These are phyloP conservation scores for Liodrosophila aerea DNA, from an alignment of 2,888 invertebrate genomes.

Conservation along the genomic window DNA sequence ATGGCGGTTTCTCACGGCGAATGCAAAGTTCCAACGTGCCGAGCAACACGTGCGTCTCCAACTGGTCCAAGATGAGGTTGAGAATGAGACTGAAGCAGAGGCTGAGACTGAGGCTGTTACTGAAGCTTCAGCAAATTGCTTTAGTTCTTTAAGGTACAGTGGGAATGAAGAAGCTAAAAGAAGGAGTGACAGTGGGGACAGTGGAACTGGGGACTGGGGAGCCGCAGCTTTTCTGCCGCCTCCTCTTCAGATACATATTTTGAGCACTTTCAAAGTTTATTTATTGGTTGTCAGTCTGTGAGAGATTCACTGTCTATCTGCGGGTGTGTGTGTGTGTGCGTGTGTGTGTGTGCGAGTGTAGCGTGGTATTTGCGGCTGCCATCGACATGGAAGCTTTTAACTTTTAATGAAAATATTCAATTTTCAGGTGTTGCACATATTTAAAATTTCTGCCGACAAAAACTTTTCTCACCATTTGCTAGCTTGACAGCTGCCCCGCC, in stretches of 20 bases:
- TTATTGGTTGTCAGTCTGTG: conserved; percentile 57
- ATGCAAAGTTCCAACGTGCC: background rate
- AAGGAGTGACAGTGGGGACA: background rate
- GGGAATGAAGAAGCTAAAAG: background rate
- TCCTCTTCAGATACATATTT: conserved; percentile 36
- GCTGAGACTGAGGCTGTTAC: conserved; percentile 21
- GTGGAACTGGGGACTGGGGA: background rate
- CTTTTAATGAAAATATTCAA: conserved; percentile 79
- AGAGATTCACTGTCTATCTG: conserved; percentile 7
- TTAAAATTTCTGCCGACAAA: conserved; percentile 47
- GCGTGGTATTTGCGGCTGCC: conserved; percentile 26
- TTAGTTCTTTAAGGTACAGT: conserved; percentile 30
- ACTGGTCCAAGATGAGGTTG: conserved; percentile 35
- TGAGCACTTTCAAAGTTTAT: conserved; percentile 69
- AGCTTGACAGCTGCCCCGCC: conserved; percentile 6
- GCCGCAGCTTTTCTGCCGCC: conserved; percentile 17
- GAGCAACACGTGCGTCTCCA: conserved; percentile 55
- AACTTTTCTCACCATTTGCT: conserved; percentile 38
- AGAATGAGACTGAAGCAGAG: conserved; percentile 43
- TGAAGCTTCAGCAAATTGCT: conserved; percentile 55
- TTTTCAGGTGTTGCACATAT: conserved; percentile 71
- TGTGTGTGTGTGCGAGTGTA: conserved; percentile 1
- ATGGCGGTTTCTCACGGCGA: conserved; percentile 22
- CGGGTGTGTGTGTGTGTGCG: background rate
- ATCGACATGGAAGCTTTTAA: conserved; percentile 59